Evolutionary conservation across 2,113 vertebrate species (phyloP).

Genomic region (Numida meleagris): DNA sequence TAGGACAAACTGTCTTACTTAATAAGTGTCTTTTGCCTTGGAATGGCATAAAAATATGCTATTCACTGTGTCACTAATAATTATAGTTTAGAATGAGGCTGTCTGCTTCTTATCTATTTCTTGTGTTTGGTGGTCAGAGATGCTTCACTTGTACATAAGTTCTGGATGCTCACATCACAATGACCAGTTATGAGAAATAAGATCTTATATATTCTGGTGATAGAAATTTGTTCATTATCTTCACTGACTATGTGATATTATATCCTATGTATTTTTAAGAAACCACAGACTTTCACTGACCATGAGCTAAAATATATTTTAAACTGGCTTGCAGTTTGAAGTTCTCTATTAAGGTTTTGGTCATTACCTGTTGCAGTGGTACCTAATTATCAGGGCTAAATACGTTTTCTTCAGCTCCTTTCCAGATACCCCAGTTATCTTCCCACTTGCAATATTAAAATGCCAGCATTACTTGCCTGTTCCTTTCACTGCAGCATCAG

Average conservation of each 20-base stretch:
- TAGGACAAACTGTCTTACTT: neutral
- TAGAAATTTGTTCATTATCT: neutral
- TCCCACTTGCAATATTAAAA: neutral
- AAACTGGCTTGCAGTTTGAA: constrained; percentile 51
- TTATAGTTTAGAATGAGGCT: neutral
- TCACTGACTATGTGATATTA: neutral
- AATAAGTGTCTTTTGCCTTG: neutral
- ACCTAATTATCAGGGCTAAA: constrained; percentile 33
- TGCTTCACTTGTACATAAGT: neutral
- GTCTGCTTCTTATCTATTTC: neutral
- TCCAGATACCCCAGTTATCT: neutral
- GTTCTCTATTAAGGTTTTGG: constrained; percentile 54
- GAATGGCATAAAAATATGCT: neutral
- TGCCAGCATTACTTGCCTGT: neutral
- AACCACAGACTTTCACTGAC: constrained; percentile 22
- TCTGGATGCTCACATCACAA: neutral
- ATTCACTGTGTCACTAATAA: neutral
- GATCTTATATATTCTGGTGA: neutral
- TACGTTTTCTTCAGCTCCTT: neutral
- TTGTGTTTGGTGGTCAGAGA: neutral
- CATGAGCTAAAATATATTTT: neutral
- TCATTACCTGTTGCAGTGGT: constrained; percentile 45
- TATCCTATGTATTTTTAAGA: neutral
- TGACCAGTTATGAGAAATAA: neutral
- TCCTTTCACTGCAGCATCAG: neutral